Conservation (phyloP, 2,113 vertebrate species). For the Callorhinus ursinus region DNA sequence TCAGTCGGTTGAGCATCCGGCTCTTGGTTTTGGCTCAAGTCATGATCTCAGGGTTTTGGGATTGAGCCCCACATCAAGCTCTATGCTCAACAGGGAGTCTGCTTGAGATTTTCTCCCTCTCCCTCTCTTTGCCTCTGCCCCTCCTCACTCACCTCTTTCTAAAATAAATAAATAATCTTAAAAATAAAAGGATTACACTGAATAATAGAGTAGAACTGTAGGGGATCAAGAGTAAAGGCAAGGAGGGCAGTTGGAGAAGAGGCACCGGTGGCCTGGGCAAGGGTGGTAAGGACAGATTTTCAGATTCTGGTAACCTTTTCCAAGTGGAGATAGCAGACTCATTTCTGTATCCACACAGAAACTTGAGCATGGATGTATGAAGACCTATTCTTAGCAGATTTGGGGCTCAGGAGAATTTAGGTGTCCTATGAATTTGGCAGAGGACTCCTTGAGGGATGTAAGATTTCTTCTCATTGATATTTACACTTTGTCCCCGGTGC, state of each 20-base stretch:
- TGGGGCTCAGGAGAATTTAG: neutral
- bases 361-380: neutral
- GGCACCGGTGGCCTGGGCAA: neutral
- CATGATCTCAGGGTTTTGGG: neutral
- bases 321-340: neutral
- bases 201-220: neutral
- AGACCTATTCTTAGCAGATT: neutral
- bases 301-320: slow-evolving; percentile 17
- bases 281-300: neutral
- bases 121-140: neutral
- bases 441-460: neutral
- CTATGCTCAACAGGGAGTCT: neutral
- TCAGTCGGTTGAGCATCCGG: neutral
- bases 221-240: neutral
- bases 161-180: neutral
- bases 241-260: neutral
- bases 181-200: neutral
- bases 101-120: neutral
- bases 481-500: neutral
- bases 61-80: neutral
- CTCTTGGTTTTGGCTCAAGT: neutral
- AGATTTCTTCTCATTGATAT: neutral
- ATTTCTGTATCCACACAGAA: neutral
- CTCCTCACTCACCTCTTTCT: neutral
- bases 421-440: neutral